Conservation (phyloP, 2,797 vertebrate species). For the Phoebastria nigripes region DNA sequence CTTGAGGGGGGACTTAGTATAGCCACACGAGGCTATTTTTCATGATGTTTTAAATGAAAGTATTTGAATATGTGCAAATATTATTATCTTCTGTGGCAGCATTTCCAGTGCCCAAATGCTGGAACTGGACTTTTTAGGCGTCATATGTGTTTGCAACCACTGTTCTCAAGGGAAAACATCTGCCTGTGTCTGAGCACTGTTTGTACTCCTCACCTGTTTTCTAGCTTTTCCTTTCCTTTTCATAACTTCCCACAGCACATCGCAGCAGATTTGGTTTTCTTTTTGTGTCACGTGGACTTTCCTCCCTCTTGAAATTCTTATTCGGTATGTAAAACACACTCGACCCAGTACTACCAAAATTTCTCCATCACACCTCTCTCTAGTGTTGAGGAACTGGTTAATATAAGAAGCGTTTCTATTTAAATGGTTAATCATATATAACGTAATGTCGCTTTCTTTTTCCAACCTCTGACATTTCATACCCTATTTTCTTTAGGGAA, state of each 20-base stretch:
- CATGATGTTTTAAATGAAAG: neutral
- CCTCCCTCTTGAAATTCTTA: neutral
- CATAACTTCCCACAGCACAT: neutral
- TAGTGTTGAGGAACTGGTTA: neutral
- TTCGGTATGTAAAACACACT: neutral
- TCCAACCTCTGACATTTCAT: neutral
- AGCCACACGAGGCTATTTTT: neutral
- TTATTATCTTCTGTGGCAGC: neutral
- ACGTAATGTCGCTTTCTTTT: neutral
- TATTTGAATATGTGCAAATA: neutral
- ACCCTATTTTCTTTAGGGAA: neutral
- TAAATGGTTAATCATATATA: neutral
- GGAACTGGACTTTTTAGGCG: neutral
- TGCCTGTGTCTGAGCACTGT: neutral
- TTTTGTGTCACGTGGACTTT: neutral
- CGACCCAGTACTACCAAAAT: neutral
- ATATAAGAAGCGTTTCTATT: neutral
- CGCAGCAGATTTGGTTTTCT: neutral
- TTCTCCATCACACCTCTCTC: neutral
- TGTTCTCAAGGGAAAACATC: neutral
- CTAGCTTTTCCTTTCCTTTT: neutral
- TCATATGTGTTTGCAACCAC: neutral
- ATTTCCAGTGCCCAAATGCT: neutral
- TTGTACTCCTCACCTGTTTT: neutral
- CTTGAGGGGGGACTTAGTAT: neutral